phyloP scores from a whole-genome alignment of 2,888 invertebrate species.

The Ctenicera cuprea region DNA sequence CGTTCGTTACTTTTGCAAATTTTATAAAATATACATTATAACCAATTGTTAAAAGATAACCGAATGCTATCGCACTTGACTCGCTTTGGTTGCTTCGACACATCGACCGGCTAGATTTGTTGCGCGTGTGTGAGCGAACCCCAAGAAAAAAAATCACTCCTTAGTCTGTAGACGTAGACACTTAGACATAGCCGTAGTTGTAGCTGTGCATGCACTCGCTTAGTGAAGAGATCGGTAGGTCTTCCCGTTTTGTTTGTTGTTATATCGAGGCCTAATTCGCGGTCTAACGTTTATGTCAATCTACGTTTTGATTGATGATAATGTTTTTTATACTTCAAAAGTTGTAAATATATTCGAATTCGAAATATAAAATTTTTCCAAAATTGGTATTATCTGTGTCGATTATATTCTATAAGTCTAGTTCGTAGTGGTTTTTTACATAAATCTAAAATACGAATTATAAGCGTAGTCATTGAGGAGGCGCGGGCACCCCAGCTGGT shows the following conservation, averaged over 20 bases:
- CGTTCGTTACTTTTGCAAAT: slow-evolving; percentile 84
- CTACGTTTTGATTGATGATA: slow-evolving; percentile 44
- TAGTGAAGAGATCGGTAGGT: slow-evolving; percentile 61
- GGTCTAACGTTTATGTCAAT: slow-evolving; percentile 60
- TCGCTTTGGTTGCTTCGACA: slow-evolving; percentile 60
- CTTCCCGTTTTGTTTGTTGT: slow-evolving; percentile 63
- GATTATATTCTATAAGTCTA: slow-evolving; percentile 67
- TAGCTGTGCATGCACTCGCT: slow-evolving; percentile 63
- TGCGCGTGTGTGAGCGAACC: slow-evolving; percentile 68
- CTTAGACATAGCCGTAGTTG: slow-evolving; percentile 53
- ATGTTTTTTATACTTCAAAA: slow-evolving; percentile 52
- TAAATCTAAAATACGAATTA: slow-evolving; percentile 66
- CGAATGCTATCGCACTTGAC: slow-evolving; percentile 67
- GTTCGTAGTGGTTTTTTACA: slow-evolving; percentile 70
- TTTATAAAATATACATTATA: slow-evolving; percentile 76
- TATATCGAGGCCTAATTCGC: slow-evolving; percentile 65
- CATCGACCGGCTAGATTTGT: slow-evolving; percentile 69
- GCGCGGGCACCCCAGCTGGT: slow-evolving; percentile 69
- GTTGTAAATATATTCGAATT: slow-evolving; percentile 61
- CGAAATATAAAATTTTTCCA: slow-evolving; percentile 56
- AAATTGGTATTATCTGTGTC: slow-evolving; percentile 68
- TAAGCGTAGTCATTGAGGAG: slow-evolving; percentile 67
- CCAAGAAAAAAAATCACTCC: slow-evolving; percentile 39
- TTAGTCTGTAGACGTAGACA: slow-evolving; percentile 50
- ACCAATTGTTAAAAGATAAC: slow-evolving; percentile 71